Base-by-base conservation (phyloP, 2,797 vertebrate species). In the Myripristis murdjan region DNA sequence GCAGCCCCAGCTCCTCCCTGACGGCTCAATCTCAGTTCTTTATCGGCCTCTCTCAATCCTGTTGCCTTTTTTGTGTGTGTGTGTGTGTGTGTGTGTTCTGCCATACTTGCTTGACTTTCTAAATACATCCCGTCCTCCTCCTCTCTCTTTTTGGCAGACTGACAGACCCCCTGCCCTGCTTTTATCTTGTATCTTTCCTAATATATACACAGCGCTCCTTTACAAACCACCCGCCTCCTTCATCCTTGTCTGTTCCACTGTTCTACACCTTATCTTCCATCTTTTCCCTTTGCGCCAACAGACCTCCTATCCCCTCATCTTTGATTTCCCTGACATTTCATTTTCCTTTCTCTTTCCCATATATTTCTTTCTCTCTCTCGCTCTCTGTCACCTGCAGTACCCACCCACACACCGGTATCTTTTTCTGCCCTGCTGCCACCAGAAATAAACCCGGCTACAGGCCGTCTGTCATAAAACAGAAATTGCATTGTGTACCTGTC, bases 1-100 rank as follows among this genome's bases (percentile, higher is more conserved):
- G 82, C 68, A 64, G 63, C 86, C 76, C 65, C 76, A 31, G 70
- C 70, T 84, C 64, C 77, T 71, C 76, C 82, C 84, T 87, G 83
- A 90, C 86, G 81, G 91, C 90, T 91, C 87, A 83, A 87, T 93
- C 83, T 83, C 74, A 79, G 83, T 73, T 79, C 70, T 76, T 64
- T 28, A 57, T 75, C 64, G 0, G 72, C 74, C 64, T 81, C 70
- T 68, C 78, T 39, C 73, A 60, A 35, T 72, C 67, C 66, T 72
- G 46, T 73, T 56, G 59, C 64, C 76, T 64, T 69, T 53, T 28
- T 6, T 28, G 2, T 28, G 2, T 28, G 2, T 28, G 6, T 28
- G n/a, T n/a, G n/a, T n/a, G 2, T 28, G 2, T 28, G 2, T 28
- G 6, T 28, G 2, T 28, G 2, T 28, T 65, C 48, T 37, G 53